phyloP scores from a whole-genome alignment of 2,797 vertebrate genomes.

The Nasua narica region DNA sequence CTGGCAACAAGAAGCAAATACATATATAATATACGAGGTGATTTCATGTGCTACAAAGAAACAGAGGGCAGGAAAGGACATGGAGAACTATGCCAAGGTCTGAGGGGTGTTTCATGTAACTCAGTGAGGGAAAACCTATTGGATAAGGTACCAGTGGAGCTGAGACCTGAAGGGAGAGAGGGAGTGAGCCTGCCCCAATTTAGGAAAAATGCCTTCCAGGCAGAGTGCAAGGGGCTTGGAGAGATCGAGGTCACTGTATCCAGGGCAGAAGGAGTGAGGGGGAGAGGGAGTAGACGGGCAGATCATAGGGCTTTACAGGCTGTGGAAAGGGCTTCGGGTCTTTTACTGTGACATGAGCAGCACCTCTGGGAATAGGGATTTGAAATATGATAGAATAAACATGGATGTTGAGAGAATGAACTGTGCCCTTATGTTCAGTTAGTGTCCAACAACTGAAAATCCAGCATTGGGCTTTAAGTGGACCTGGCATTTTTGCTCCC shows the following conservation, averaged over 20 bases:
- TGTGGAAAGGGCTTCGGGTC: background rate
- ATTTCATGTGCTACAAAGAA: background rate
- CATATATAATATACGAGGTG: fast-evolving
- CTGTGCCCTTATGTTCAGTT: background rate
- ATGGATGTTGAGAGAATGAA: background rate
- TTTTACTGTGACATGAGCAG: background rate
- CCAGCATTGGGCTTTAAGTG: background rate
- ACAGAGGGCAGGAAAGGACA: background rate
- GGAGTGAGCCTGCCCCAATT: background rate
- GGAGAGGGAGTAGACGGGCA: background rate
- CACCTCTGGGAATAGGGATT: background rate
- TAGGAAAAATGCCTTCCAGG: background rate
- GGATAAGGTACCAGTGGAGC: background rate
- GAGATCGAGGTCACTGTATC: background rate
- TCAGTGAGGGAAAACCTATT: background rate
- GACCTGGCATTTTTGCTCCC: background rate
- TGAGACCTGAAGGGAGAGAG: background rate
- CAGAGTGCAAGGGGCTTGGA: background rate
- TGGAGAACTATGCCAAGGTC: fast-evolving
- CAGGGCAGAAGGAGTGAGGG: background rate
- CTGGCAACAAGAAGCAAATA: background rate
- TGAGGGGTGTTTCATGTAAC: background rate
- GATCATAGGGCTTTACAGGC: background rate
- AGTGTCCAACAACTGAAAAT: background rate
- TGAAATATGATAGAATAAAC: background rate